Evolutionary conservation across 1,140 invertebrate species (phyloP).

Genomic region (Drusus annulatus): DNA sequence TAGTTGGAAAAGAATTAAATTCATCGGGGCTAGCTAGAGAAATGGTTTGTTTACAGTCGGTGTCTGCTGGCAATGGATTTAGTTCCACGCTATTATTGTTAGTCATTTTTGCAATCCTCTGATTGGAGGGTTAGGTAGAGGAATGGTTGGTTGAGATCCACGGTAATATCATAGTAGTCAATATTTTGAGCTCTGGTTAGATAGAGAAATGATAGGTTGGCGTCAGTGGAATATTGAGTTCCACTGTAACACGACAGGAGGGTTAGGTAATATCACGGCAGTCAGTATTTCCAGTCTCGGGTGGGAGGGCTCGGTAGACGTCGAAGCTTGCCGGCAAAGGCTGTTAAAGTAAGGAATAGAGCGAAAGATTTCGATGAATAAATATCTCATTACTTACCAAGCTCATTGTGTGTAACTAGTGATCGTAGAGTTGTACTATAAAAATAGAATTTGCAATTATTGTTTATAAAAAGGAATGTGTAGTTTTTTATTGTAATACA

Average conservation of each 20-base stretch:
- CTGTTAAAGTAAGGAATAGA: conserved; percentile 16
- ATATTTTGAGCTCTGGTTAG: neutral
- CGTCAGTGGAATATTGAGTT: neutral
- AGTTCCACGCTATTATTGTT: too few relatives aligned
- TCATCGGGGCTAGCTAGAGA: too few relatives aligned
- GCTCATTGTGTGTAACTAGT: conserved; percentile 42
- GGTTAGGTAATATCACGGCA: neutral
- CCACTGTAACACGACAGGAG: too few relatives aligned
- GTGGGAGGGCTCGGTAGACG: neutral
- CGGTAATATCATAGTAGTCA: too few relatives aligned
- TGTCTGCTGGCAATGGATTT: too few relatives aligned
- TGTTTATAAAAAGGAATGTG: conserved; percentile 51
- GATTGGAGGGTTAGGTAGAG: too few relatives aligned
- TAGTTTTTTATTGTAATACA: conserved; percentile 58
- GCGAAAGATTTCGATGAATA: conserved; percentile 27
- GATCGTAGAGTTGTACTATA: conserved; percentile 46
- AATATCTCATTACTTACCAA: conserved; percentile 40
- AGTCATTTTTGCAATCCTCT: too few relatives aligned
- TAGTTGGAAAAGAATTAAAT: too few relatives aligned
- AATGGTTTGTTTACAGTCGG: too few relatives aligned
- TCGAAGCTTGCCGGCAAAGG: neutral
- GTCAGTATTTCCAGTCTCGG: neutral
- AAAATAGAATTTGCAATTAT: conserved; percentile 52
- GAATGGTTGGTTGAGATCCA: too few relatives aligned
- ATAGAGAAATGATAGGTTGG: neutral